phyloP scores from a whole-genome alignment of 2,797 vertebrate genomes.

The Peromyscus attwateri region DNA sequence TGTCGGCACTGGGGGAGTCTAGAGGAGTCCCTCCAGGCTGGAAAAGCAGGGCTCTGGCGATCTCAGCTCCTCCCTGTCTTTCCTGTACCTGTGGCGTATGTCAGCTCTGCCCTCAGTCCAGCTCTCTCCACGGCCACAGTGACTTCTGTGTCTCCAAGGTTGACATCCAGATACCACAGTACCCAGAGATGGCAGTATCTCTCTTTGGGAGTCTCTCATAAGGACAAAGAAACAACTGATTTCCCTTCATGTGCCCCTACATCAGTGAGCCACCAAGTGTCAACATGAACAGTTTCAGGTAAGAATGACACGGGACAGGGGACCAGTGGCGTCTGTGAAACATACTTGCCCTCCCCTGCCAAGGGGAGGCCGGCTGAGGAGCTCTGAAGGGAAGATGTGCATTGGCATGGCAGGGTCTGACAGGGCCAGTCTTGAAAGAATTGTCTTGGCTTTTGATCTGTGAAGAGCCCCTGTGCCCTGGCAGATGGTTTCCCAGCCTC shows the following conservation, averaged over 20 bases:
- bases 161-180: not conserved
- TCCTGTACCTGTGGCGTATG: not conserved
- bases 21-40: not conserved
- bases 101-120: not conserved
- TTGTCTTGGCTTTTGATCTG: conserved; percentile 47
- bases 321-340: not conserved
- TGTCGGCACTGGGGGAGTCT: not conserved
- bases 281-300: not conserved
- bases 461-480: not conserved
- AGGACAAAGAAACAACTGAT: not conserved
- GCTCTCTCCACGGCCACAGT: not conserved
- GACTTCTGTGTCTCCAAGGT: not conserved
- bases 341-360: not conserved
- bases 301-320: not conserved
- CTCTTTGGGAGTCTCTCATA: not conserved
- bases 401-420: not conserved
- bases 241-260: not conserved
- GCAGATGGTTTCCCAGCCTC: conserved; percentile 60
- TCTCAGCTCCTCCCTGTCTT: not conserved
- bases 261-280: not conserved
- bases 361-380: not conserved
- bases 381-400: not conserved
- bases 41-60: not conserved
- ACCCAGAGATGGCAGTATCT: not conserved
- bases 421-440: not conserved